These are phyloP conservation scores for Siniperca chuatsi DNA, from an alignment of 2,113 vertebrate genomes.

Conservation along the genomic window DNA sequence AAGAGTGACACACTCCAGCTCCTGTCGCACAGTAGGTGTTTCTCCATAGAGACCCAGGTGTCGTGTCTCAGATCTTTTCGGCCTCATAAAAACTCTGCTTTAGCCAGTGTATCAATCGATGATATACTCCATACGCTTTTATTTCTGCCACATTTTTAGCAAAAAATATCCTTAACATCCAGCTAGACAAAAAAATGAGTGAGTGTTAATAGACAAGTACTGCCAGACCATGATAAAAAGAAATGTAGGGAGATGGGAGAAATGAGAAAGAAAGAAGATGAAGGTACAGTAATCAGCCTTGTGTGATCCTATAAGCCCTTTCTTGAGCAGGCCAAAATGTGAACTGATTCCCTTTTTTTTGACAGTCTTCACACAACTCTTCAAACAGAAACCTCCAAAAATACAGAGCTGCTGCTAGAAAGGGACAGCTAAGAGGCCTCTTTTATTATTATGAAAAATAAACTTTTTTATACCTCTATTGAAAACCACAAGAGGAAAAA, in stretches of 20 bases:
- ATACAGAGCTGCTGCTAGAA: slow-evolving; percentile 18
- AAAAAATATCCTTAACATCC: slow-evolving; percentile 3
- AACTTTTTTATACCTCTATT: background rate
- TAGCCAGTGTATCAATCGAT: slow-evolving; percentile 71
- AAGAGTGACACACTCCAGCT: slow-evolving; percentile 72
- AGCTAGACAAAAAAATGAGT: background rate
- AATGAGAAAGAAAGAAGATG: slow-evolving; percentile 3
- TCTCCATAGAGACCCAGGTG: slow-evolving; percentile 76
- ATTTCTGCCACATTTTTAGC: slow-evolving; percentile 28
- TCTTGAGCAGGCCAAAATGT: slow-evolving; percentile 27
- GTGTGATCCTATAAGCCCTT: slow-evolving; percentile 21
- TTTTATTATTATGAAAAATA: background rate
- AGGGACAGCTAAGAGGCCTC: background rate
- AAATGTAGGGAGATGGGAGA: background rate
- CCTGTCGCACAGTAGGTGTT: slow-evolving; percentile 74
- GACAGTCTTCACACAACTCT: slow-evolving; percentile 45
- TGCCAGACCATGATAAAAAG: slow-evolving; percentile 4
- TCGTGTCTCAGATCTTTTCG: slow-evolving; percentile 71
- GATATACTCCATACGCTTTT: slow-evolving; percentile 52
- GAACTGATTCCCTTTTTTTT: slow-evolving; percentile 29
- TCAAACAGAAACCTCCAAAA: slow-evolving; percentile 49
- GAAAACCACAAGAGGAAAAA: slow-evolving; percentile 10
- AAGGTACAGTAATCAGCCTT: slow-evolving; percentile 6
- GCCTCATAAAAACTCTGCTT: slow-evolving; percentile 76
- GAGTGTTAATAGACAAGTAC: background rate